These are phyloP conservation scores for Eretmocerus hayati DNA, from an alignment of 2,888 invertebrate genomes.

Conservation along the genomic window DNA sequence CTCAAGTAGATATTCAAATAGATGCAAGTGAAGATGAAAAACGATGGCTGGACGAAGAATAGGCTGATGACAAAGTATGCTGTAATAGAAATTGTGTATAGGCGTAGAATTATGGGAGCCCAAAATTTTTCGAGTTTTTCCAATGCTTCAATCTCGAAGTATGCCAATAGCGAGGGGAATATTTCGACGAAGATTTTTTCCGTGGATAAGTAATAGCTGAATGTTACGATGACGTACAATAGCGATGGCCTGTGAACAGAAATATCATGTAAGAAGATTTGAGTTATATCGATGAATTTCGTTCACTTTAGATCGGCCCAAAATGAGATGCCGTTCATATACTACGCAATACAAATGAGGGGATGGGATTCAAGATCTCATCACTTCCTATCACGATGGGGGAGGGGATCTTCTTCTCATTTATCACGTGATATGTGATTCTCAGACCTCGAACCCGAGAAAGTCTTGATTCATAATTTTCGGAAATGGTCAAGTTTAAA, in stretches of 20 bases:
- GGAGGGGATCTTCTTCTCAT: no score
- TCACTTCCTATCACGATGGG: no score
- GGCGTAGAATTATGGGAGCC: constrained; percentile 59
- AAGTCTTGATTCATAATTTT: no score
- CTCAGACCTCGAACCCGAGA: no score
- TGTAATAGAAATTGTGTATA: constrained; percentile 55
- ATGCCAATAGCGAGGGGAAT: constrained; percentile 55
- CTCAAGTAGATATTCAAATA: constrained; percentile 59
- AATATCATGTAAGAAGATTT: background rate
- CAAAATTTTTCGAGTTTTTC: constrained; percentile 68
- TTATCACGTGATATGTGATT: no score
- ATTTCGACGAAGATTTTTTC: constrained; percentile 66
- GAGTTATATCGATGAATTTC: no score
- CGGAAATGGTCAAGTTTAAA: no score
- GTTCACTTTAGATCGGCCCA: no score
- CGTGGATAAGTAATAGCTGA: constrained; percentile 63
- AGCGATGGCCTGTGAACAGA: constrained; percentile 51
- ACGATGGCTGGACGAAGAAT: constrained; percentile 53
- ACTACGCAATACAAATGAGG: no score
- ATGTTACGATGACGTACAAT: constrained; percentile 60
- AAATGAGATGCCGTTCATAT: no score
- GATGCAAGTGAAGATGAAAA: constrained; percentile 53
- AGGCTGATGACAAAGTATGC: constrained; percentile 52
- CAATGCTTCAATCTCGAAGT: constrained; percentile 56
- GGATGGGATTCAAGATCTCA: no score